Percentiles rank a stretch among this genome's conserved stretches.
Conservation (phyloP, 2,888 invertebrate species). For the Aromia moschata region DNA sequence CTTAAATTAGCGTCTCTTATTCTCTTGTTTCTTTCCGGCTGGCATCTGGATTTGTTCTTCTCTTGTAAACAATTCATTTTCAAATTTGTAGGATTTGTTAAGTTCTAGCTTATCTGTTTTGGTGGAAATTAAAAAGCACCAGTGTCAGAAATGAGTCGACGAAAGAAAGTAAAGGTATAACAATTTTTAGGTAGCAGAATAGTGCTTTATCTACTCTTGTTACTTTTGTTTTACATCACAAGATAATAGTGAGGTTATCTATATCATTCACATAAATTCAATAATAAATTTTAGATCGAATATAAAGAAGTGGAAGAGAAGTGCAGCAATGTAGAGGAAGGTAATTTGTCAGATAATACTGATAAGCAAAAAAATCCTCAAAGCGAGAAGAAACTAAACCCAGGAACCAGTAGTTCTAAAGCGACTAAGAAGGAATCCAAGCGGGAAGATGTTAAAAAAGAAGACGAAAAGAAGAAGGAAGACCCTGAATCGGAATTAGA, state of each 20-base stretch:
- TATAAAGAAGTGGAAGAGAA: constrained; percentile 76
- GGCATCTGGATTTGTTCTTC: no score
- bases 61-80: no score
- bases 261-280: not conserved
- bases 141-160: constrained; percentile 59
- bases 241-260: constrained; percentile 41
- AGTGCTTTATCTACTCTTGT: no score
- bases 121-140: no score
- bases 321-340: constrained; percentile 69
- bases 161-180: constrained; percentile 60
- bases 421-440: constrained; percentile 59
- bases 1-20: no score
- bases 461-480: constrained; percentile 69
- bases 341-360: constrained; percentile 70
- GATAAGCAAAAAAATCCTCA: constrained; percentile 67
- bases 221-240: not conserved
- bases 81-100: no score
- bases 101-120: no score
- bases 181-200: no score
- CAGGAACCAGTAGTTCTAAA: constrained; percentile 62
- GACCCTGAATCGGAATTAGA: constrained; percentile 74
- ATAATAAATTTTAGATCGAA: constrained; percentile 65
- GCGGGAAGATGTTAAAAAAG: constrained; percentile 61
- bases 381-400: constrained; percentile 67
- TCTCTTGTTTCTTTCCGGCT: no score